These are phyloP conservation scores for Oreochromis grahami DNA, from an alignment of 2,797 vertebrate species.

Conservation along the genomic window DNA sequence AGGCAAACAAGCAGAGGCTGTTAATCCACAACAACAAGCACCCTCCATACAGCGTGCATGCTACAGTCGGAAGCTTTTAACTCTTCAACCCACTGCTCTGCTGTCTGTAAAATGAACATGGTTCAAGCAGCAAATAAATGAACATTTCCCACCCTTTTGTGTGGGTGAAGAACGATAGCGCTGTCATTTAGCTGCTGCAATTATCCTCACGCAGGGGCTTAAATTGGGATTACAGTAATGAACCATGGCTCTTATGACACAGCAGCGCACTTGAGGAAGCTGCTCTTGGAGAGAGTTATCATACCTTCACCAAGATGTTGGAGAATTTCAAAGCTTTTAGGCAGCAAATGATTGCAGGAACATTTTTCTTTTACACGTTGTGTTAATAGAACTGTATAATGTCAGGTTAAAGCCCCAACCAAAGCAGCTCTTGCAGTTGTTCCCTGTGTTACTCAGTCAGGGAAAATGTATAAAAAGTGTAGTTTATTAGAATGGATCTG, in stretches of 20 bases:
- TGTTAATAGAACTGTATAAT: neutral
- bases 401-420: neutral
- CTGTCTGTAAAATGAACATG: neutral
- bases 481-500: neutral
- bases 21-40: neutral
- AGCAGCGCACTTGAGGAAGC: neutral
- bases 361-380: neutral
- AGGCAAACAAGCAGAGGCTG: neutral
- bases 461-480: neutral
- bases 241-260: constrained; percentile 21
- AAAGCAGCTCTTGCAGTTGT: neutral
- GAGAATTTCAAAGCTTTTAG: neutral
- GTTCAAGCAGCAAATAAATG: neutral
- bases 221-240: constrained; percentile 18
- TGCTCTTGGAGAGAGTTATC: neutral
- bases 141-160: constrained; percentile 25
- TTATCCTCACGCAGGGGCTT: constrained; percentile 2
- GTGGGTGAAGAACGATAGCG: constrained; percentile 5
- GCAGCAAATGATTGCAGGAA: neutral
- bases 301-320: neutral
- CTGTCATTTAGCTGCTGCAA: constrained; percentile 16
- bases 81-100: neutral
- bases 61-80: neutral
- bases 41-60: neutral
- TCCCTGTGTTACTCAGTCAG: neutral